These are phyloP conservation scores for Acanthisitta chloris DNA, from an alignment of 2,113 vertebrate genomes.

Conservation along the genomic window DNA sequence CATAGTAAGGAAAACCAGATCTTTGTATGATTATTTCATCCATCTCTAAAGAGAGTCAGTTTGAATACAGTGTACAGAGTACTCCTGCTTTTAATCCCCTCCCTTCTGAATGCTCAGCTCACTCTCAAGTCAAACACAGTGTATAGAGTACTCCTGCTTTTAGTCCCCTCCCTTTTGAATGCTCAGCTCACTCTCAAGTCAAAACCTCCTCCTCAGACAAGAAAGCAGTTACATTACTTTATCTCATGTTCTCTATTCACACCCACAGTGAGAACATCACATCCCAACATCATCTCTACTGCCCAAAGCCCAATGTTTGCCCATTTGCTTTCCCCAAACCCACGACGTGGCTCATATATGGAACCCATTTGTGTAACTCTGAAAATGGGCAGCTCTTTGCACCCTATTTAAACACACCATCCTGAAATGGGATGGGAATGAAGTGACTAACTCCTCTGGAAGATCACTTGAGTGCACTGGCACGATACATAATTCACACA, in stretches of 20 bases:
- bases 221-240: no score
- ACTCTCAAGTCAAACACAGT: accelerated
- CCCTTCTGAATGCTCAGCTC: no score
- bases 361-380: not conserved
- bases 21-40: not conserved
- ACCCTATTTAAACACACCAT: not conserved
- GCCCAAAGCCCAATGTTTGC: not conserved
- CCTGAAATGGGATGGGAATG: accelerated
- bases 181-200: no score
- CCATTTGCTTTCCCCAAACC: not conserved
- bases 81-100: not conserved
- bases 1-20: accelerated
- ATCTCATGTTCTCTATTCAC: no score
- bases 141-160: not conserved
- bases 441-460: not conserved
- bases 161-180: not conserved
- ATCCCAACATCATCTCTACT: not conserved
- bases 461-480: not conserved
- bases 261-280: no score
- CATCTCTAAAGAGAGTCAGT: not conserved
- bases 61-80: accelerated
- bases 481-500: accelerated
- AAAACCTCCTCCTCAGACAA: no score
- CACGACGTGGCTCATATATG: not conserved
- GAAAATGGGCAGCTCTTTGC: accelerated